Conservation (phyloP, 2,797 vertebrate genomes). For the Eidolon dupreanum region DNA sequence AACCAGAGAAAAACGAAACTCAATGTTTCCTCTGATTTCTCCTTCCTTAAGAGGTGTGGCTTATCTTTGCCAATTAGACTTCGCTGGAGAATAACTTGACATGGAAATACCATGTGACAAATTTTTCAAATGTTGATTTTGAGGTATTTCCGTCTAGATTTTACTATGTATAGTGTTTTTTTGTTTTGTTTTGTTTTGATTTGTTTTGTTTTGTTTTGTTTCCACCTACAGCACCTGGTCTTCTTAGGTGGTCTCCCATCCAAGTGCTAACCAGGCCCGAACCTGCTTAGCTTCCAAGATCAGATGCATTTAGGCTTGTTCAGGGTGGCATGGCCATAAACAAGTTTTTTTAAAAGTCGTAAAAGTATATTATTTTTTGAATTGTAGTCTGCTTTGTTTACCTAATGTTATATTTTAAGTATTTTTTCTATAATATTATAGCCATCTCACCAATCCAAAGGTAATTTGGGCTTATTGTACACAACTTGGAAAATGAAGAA, state of each 20-base stretch:
- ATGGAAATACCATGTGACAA: background rate
- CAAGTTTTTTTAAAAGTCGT: background rate
- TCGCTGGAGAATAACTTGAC: background rate
- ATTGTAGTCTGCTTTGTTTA: slow-evolving; percentile 30
- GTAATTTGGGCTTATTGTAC: slow-evolving; percentile 14
- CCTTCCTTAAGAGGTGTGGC: background rate
- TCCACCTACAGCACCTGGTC: no score
- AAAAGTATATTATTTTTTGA: background rate
- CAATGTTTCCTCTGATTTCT: background rate
- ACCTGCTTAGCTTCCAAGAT: no score
- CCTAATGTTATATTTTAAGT: slow-evolving; percentile 26
- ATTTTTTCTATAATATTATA: slow-evolving; percentile 5
- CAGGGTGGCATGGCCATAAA: no score
- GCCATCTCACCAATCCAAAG: background rate
- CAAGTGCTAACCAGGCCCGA: no score
- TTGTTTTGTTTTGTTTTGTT: no score
- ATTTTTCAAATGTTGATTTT: slow-evolving; percentile 10
- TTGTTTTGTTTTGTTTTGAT: no score
- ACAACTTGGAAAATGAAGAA: slow-evolving; percentile 24
- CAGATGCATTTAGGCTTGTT: no score
- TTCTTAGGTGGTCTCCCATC: no score
- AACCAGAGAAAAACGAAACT: background rate
- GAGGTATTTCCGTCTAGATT: background rate
- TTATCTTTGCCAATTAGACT: slow-evolving; percentile 26
- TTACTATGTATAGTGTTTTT: slow-evolving; percentile 22